Base-by-base conservation (phyloP, 2,113 vertebrate genomes). In the Orientallactaga bullata region DNA sequence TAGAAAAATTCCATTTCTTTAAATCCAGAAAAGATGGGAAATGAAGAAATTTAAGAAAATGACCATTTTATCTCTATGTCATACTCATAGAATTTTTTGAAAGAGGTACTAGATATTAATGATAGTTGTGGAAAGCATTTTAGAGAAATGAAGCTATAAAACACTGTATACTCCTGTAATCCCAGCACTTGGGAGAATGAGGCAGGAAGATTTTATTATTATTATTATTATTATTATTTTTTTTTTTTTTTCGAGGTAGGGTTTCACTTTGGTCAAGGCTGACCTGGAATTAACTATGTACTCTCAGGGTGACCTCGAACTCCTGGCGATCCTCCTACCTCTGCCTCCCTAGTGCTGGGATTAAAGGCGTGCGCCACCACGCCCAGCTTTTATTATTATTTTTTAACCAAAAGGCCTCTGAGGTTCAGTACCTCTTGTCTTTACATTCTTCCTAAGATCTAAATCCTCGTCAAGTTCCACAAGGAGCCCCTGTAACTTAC, bases 401-500 rank as follows among this genome's bases (percentile, higher is more conserved):
- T 47, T 47, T 47, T 3, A 85, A 94, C 21, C 18, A 58, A 71
- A 89, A n/a, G 8, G 69, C n/a, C 61, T 80, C 18, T 81, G 58
- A 74, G 66, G 51, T 30, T 47, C 26, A 68, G 32, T 32, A 60
- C n/a, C 10, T 93, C 55, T 18, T 68, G 80, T n/a, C 15, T 79
- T 20, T 20, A 23, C 9, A 65, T 28, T 47, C n/a, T 76, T 86
- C 69, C 79, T 69, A 80, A 37, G 18, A 83, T 26, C 88, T 88
- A 74, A 65, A 35, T 28, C 24, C 60, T 69, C 13, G n/a, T 35
- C 61, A 68, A 3, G 35, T 15, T 47, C 35, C 42, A 32, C 32
- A 73, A 0, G 0, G 28, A 90, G 63, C 35, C 30, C 2, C 74
- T 21, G 42, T 71, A 55, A 97, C 98, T 98, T 95, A 99, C 99